phyloP scores from a whole-genome alignment of 2,888 invertebrate species.

The Coleophora flavipennella region DNA sequence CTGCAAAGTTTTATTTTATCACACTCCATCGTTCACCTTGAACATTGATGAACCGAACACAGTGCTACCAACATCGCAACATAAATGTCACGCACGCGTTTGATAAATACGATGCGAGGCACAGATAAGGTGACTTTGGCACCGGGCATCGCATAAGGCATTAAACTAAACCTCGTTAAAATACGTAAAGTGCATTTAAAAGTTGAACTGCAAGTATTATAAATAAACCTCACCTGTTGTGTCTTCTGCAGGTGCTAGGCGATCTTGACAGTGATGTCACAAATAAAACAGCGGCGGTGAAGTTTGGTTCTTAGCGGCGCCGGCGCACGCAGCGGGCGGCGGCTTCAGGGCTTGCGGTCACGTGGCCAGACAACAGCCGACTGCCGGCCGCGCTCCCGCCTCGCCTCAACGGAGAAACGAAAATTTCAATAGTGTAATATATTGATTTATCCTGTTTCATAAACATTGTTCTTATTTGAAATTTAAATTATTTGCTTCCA shows the following conservation, averaged over 20 bases:
- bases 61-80: constrained; percentile 18
- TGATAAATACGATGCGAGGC: neutral
- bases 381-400: constrained; percentile 21
- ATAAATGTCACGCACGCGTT: constrained; percentile 10
- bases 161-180: constrained; percentile 4
- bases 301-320: constrained; percentile 1
- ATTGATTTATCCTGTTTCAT: neutral
- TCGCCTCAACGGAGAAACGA: neutral
- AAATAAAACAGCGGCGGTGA: constrained; percentile 7
- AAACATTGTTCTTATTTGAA: neutral
- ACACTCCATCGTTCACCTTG: constrained; percentile 3
- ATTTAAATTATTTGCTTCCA: neutral
- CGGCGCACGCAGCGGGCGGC: constrained; percentile 5
- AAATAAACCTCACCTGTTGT: constrained; percentile 21
- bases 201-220: constrained; percentile 14
- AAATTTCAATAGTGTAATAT: neutral
- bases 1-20: neutral
- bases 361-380: constrained; percentile 29
- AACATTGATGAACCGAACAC: constrained; percentile 8
- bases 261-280: constrained; percentile 19
- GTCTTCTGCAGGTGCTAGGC: constrained; percentile 13
- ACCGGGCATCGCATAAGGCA: constrained; percentile 4
- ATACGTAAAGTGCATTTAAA: constrained; percentile 8
- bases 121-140: constrained; percentile 3
- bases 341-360: constrained; percentile 19